Evolutionary conservation across 2,113 vertebrate species (phyloP).

Genomic region (Brienomyrus longianalis): DNA sequence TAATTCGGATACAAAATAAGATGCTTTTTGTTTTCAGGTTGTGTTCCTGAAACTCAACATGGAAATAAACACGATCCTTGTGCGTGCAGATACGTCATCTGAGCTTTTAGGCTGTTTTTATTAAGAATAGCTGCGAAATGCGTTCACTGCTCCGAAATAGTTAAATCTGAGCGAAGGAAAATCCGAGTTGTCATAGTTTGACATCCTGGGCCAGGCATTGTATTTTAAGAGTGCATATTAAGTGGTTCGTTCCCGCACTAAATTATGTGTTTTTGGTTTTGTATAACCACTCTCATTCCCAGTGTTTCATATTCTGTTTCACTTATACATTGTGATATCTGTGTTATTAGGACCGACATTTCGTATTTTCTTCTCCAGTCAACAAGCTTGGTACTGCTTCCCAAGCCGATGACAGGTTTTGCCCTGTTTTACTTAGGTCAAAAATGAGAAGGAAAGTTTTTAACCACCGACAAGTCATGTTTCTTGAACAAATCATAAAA

Average conservation of each 20-base stretch:
- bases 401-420: background rate
- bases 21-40: background rate
- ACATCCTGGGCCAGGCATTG: background rate
- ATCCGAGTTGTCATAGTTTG: background rate
- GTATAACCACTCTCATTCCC: background rate
- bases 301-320: slow-evolving; percentile 13
- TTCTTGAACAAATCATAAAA: background rate
- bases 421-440: background rate
- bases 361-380: background rate
- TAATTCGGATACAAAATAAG: background rate
- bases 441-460: background rate
- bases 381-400: background rate
- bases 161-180: background rate
- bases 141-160: background rate
- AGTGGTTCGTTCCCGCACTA: background rate
- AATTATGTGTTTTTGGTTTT: slow-evolving; percentile 22
- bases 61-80: background rate
- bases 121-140: background rate
- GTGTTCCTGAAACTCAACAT: background rate
- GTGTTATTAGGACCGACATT: background rate
- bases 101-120: background rate
- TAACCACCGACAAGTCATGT: background rate
- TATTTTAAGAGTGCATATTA: background rate
- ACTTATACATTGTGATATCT: background rate
- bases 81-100: background rate